Evolutionary conservation across 2,797 vertebrate genomes (phyloP), one percentile per base, ranked within the genome.

Genomic region (Argya squamiceps): DNA sequence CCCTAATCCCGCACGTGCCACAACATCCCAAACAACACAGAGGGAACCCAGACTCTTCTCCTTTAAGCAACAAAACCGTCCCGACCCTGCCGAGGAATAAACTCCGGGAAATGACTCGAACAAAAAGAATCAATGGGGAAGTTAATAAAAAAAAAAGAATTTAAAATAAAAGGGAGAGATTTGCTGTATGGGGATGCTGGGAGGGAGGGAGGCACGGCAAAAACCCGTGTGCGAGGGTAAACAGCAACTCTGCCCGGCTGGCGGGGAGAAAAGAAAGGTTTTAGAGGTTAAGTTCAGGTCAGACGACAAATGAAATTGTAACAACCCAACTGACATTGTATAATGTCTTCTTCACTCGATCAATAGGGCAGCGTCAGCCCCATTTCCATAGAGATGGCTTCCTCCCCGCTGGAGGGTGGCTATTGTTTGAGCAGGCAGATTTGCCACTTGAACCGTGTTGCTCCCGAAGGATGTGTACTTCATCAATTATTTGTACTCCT

Each of bases 321-420:
- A 98, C 98, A 98, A 98, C 94, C 97, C 98, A 97, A 97, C 95
- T 98, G 98, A 98, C 98, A 98, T 91, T 97, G 98, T 98, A 97
- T 98, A 98, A 98, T 98, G 98, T 98, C 98, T 98, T 98, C 98
- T 98, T 98, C 97, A 96, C 96, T 95, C 79, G 97, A 98, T 98
- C 98, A 98, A 98, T 98, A 98, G 98, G 98, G 97, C 97, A 97
- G 97, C 97, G 97, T 97, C 97, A 96, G 97, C 97, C 97, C 97
- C 93, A 98, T 98, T 98, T 97, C 98, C 98, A 98, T 98, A 98
- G 98, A 98, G 98, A 98, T 98, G 98, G 98, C 96, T 97, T 97
- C 97, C 98, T 98, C 96, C 96, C 97, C 93, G 96, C 98, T 95
- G 96, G 97, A 98, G 97, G 98, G 98, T 97, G 97, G 87, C 97